Conservation (phyloP, 2,797 vertebrate genomes). For the Neosilurus hyrtlii region DNA sequence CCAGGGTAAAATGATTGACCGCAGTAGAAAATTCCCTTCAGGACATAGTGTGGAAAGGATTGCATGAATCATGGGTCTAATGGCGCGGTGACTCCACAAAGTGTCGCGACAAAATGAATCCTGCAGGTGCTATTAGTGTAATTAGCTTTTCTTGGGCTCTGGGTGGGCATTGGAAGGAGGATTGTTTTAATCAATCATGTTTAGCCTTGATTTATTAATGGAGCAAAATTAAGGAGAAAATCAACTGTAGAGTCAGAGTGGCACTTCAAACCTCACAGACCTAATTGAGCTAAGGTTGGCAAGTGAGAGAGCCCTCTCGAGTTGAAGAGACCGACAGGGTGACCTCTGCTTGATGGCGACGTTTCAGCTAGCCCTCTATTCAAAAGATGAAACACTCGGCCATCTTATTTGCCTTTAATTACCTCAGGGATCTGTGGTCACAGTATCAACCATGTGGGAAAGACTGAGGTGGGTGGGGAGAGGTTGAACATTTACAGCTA, state of each 20-base stretch:
- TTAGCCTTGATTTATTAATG: conserved; percentile 39
- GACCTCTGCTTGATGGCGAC: conserved; percentile 59
- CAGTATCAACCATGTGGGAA: neutral
- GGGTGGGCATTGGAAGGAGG: conserved; percentile 47
- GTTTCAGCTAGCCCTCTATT: conserved; percentile 63
- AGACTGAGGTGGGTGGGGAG: neutral
- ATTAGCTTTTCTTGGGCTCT: conserved; percentile 65
- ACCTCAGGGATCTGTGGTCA: conserved; percentile 52
- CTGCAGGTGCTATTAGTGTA: conserved; percentile 69
- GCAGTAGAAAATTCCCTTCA: conserved; percentile 34
- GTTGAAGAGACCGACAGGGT: conserved; percentile 33
- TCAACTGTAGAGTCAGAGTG: conserved; percentile 13
- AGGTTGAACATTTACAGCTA: neutral
- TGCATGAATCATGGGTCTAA: conserved; percentile 64
- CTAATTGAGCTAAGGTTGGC: conserved; percentile 13
- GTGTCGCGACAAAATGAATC: conserved; percentile 66
- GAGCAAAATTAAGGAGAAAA: conserved; percentile 58
- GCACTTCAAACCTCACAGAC: conserved; percentile 17
- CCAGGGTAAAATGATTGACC: conserved; percentile 23
- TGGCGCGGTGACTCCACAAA: conserved; percentile 57
- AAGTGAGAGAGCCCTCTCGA: conserved; percentile 7
- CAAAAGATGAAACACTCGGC: conserved; percentile 43
- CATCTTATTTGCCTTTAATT: conserved; percentile 59
- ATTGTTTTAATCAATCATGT: conserved; percentile 56
- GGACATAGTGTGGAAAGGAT: conserved; percentile 46